These are phyloP conservation scores for Emberiza fucata DNA, from an alignment of 2,113 vertebrate genomes.

Conservation along the genomic window DNA sequence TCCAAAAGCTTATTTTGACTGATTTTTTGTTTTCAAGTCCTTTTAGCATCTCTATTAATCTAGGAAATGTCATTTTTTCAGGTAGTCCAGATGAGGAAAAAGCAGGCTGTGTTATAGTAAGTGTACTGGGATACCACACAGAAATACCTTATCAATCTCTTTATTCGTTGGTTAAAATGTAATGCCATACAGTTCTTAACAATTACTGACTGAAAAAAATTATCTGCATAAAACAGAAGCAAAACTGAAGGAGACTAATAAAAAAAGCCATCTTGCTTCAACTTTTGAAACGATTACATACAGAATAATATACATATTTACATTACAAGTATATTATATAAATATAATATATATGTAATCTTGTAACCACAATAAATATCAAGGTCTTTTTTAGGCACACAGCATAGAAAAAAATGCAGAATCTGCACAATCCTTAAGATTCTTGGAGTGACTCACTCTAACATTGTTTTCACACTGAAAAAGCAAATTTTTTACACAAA, in stretches of 20 bases:
- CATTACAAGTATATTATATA: slow-evolving; percentile 88
- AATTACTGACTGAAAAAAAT: slow-evolving; percentile 69
- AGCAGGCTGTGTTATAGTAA: background rate
- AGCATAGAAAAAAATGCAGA: slow-evolving; percentile 78
- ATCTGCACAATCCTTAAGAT: slow-evolving; percentile 75
- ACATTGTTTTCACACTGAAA: slow-evolving; percentile 72
- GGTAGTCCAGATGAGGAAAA: background rate
- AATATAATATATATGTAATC: slow-evolving; percentile 87
- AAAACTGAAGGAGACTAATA: slow-evolving; percentile 66
- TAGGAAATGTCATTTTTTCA: background rate
- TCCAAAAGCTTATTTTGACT: background rate
- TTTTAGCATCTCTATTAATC: background rate
- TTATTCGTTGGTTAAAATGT: slow-evolving; percentile 77
- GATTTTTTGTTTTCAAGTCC: background rate
- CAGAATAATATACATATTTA: slow-evolving; percentile 86
- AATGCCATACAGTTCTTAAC: slow-evolving; percentile 71
- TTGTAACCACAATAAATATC: slow-evolving; percentile 89
- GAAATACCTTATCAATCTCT: slow-evolving; percentile 39
- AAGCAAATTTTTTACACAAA: slow-evolving; percentile 75
- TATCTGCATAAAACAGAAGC: slow-evolving; percentile 74
- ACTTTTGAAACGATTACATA: slow-evolving; percentile 69
- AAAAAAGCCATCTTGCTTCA: slow-evolving; percentile 73
- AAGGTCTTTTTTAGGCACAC: slow-evolving; percentile 85
- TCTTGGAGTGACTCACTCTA: slow-evolving; percentile 70
- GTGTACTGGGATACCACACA: background rate